phyloP scores from a whole-genome alignment of 2,888 invertebrate species.

The Heliconius ethilla region DNA sequence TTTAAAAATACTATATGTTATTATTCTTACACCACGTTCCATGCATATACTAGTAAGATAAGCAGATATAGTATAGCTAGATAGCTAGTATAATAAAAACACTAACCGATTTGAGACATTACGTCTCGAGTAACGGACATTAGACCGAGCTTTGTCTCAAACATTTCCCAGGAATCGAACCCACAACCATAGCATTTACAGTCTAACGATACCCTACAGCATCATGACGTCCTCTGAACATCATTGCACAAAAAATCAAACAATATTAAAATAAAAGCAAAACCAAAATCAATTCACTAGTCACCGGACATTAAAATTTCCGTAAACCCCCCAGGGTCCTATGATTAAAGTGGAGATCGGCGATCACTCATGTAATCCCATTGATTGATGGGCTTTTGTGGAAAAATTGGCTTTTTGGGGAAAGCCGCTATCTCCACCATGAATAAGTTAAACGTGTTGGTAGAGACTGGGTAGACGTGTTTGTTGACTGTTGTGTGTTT shows the following conservation, averaged over 20 bases:
- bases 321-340: constrained; percentile 53
- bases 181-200: no score
- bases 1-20: no score
- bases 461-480: constrained; percentile 23
- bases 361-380: constrained; percentile 61
- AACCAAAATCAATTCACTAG: constrained; percentile 33
- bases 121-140: no score
- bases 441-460: constrained; percentile 50
- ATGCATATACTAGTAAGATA: no score
- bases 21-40: no score
- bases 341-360: constrained; percentile 66
- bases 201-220: no score
- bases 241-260: not conserved
- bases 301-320: constrained; percentile 37
- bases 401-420: constrained; percentile 66
- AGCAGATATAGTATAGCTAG: no score
- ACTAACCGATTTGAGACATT: no score
- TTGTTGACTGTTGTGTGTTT: constrained; percentile 25
- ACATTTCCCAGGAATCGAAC: no score
- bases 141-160: no score
- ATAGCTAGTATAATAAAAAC: no score
- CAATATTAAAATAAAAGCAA: constrained; percentile 28
- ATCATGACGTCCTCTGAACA: no score
- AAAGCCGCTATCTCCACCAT: constrained; percentile 56
- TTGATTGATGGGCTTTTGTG: constrained; percentile 74